phyloP scores from a whole-genome alignment of 2,797 vertebrate species.

The Anableps anableps region DNA sequence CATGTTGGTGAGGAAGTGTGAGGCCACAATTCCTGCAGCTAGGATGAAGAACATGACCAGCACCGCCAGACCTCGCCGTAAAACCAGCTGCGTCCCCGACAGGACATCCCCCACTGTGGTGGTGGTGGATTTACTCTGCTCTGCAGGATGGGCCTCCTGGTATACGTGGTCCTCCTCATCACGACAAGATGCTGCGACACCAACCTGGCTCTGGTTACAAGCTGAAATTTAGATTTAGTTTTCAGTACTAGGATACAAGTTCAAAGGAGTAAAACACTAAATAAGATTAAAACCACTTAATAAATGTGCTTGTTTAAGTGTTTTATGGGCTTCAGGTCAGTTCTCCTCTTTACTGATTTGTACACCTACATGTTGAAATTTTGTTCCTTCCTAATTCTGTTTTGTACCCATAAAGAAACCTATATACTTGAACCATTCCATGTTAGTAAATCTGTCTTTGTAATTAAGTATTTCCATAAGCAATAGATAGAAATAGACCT shows the following conservation, averaged over 20 bases:
- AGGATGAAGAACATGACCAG: constrained; percentile 73
- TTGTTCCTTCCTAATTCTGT: background rate
- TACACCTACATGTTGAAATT: background rate
- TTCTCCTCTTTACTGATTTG: background rate
- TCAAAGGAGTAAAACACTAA: background rate
- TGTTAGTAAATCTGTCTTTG: background rate
- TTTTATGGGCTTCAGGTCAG: background rate
- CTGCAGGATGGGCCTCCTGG: background rate
- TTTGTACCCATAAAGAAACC: background rate
- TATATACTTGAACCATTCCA: background rate
- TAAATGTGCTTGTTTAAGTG: background rate
- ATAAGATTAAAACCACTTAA: background rate
- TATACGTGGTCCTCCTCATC: constrained; percentile 8
- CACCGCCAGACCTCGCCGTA: constrained; percentile 69
- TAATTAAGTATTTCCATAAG: background rate
- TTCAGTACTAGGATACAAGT: background rate
- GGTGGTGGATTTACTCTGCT: constrained; percentile 8
- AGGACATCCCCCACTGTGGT: constrained; percentile 52
- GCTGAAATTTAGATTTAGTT: constrained; percentile 31
- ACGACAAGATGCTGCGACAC: background rate
- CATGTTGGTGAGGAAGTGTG: constrained; percentile 46
- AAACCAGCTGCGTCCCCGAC: constrained; percentile 65
- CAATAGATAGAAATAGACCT: background rate
- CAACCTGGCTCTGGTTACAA: constrained; percentile 5
- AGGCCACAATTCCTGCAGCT: constrained; percentile 58